These are phyloP conservation scores for Amphipoea lucens DNA, from an alignment of 2,888 invertebrate species.

Conservation along the genomic window DNA sequence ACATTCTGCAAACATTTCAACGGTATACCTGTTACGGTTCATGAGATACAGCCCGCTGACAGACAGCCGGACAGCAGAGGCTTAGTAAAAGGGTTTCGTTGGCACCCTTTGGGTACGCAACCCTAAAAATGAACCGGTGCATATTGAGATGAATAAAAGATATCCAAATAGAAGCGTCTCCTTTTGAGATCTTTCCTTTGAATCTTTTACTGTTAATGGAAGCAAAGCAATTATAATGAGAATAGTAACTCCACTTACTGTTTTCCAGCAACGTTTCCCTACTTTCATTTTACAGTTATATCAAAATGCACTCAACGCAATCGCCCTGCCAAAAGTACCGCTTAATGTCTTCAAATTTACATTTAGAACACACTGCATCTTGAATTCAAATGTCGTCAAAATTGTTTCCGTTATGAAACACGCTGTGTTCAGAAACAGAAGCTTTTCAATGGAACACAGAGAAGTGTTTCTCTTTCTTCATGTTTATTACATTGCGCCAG, in stretches of 20 bases:
- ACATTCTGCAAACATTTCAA: background rate
- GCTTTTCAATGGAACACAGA: conserved; percentile 42
- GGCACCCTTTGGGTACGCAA: background rate
- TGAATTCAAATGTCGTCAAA: conserved; percentile 69
- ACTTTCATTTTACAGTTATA: conserved; percentile 64
- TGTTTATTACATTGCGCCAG: conserved; percentile 25
- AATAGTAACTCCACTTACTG: conserved; percentile 25
- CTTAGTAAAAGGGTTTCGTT: background rate
- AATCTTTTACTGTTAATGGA: conserved; percentile 37
- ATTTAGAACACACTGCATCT: conserved; percentile 76
- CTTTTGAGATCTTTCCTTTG: conserved; percentile 24
- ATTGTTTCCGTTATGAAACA: conserved; percentile 55
- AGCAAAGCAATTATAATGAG: conserved; percentile 40
- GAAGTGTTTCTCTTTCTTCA: conserved; percentile 22
- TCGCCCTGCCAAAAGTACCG: conserved; percentile 57
- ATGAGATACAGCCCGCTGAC: background rate
- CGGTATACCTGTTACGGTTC: background rate
- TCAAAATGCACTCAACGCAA: conserved; percentile 63
- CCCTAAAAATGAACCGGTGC: conserved; percentile 1
- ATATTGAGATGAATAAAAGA: conserved; percentile 52
- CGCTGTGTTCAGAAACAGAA: conserved; percentile 28
- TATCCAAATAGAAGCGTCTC: conserved; percentile 25
- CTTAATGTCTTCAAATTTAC: conserved; percentile 73
- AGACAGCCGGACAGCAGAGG: background rate
- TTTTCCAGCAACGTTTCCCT: conserved; percentile 18